A percentile compares a stretch with the other conserved stretches of the same genome.
Evolutionary conservation across 1,140 invertebrate genomes (phyloP).

Genomic region (Spodoptera litura): DNA sequence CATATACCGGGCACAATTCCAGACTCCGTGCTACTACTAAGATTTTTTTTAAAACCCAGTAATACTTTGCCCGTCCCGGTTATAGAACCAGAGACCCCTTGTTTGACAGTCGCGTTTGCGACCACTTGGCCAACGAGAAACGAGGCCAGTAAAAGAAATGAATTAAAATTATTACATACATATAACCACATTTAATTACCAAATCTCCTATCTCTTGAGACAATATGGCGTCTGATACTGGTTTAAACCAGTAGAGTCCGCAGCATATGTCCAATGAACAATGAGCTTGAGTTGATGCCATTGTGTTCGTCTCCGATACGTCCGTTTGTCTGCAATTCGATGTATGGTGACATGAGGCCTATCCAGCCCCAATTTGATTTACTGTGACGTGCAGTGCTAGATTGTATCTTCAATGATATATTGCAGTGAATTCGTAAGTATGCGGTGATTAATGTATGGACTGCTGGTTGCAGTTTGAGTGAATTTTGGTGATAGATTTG

Average conservation of each 20-base stretch:
- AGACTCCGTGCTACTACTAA: too few relatives aligned
- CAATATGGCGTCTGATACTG: too few relatives aligned
- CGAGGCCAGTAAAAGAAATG: too few relatives aligned
- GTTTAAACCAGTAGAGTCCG: background rate
- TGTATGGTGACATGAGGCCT: conserved; percentile 26
- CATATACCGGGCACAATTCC: too few relatives aligned
- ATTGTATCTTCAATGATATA: conserved; percentile 33
- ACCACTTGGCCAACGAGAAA: too few relatives aligned
- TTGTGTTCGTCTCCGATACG: conserved; percentile 47
- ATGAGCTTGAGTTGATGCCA: conserved; percentile 41
- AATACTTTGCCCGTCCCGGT: too few relatives aligned
- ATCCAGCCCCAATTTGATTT: conserved; percentile 46
- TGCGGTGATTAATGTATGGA: conserved; percentile 27
- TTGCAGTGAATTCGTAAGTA: conserved; percentile 18
- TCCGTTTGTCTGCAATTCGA: conserved; percentile 42
- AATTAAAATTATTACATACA: too few relatives aligned
- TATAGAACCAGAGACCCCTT: too few relatives aligned
- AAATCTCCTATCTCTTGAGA: too few relatives aligned
- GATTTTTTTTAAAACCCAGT: too few relatives aligned
- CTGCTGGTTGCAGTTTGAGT: background rate
- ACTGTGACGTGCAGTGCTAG: conserved; percentile 19
- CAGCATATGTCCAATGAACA: conserved; percentile 14
- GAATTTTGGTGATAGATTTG: background rate
- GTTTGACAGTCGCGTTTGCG: too few relatives aligned
- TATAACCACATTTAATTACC: too few relatives aligned